Conservation (phyloP, 2,888 invertebrate genomes). For the Empis livida region DNA sequence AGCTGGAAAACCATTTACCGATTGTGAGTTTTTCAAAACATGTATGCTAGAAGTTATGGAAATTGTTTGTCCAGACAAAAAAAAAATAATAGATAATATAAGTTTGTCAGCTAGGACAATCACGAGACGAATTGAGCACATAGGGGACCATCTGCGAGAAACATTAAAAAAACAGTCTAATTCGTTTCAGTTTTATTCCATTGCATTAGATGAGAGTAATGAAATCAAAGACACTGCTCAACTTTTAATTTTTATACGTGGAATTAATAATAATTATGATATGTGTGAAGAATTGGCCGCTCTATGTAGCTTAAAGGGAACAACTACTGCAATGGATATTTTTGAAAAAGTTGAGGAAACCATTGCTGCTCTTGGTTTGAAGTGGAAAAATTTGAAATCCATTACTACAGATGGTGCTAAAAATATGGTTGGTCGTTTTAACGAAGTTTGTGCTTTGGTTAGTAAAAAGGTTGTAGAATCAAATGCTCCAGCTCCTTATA, state of each 20-base stretch:
- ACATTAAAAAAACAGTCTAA: background rate
- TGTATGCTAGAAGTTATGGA: background rate
- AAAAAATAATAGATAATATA: slow-evolving; percentile 3
- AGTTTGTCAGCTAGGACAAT: slow-evolving; percentile 1
- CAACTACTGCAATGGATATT: slow-evolving; percentile 1
- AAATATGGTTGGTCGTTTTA: slow-evolving; percentile 4
- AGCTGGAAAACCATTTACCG: slow-evolving; percentile 1
- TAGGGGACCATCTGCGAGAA: background rate
- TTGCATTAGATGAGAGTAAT: background rate
- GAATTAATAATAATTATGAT: background rate
- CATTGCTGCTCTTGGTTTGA: background rate
- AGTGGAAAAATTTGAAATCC: background rate
- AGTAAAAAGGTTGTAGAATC: slow-evolving; percentile 1
- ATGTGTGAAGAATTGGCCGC: background rate
- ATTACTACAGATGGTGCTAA: slow-evolving; percentile 3
- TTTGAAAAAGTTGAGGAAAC: background rate
- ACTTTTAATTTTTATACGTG: background rate
- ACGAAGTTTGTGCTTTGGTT: slow-evolving; percentile 2
- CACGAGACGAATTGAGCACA: background rate
- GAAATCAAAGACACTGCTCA: background rate
- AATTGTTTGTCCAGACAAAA: slow-evolving; percentile 1
- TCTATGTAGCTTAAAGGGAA: background rate
- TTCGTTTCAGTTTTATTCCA: background rate
- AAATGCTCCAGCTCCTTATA: slow-evolving; percentile 1
- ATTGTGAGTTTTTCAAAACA: slow-evolving; percentile 1